Conservation (phyloP, 2,113 vertebrate genomes). For the Lagopus leucura region DNA sequence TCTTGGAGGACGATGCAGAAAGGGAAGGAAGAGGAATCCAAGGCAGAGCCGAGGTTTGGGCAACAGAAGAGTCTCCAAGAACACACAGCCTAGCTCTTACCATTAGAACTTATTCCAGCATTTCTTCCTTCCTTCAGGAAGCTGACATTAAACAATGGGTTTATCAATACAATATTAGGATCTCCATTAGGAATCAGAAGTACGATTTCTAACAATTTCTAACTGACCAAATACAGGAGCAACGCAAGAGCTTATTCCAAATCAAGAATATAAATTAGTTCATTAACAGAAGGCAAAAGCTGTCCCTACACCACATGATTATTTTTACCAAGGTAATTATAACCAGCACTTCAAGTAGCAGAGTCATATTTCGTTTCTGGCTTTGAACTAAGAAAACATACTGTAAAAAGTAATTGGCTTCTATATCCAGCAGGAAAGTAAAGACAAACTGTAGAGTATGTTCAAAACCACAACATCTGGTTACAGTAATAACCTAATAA, state of each 20-base stretch:
- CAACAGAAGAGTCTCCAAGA: background rate
- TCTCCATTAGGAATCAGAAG: background rate
- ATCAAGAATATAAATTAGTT: background rate
- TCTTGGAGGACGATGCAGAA: rapidly evolving
- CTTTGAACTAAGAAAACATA: background rate
- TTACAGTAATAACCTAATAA: background rate
- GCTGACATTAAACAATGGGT: background rate
- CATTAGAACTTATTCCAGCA: background rate
- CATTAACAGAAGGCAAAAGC: background rate
- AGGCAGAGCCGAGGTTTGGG: background rate
- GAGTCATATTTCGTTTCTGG: background rate
- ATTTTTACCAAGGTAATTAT: background rate
- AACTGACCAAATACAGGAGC: background rate
- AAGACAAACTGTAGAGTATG: background rate
- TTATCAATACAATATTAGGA: rapidly evolving
- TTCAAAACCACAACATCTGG: slow-evolving; percentile 10
- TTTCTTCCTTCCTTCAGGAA: background rate
- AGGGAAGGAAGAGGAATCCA: background rate
- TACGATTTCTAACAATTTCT: background rate
- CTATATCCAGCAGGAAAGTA: background rate
- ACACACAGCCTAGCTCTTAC: background rate
- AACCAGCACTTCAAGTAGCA: background rate
- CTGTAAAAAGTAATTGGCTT: background rate
- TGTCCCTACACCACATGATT: background rate
- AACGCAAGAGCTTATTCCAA: background rate